A percentile compares a stretch with the other conserved stretches of the same genome.
phyloP scores from a whole-genome alignment of 1,140 invertebrate genomes.

The Orchesella cincta region DNA sequence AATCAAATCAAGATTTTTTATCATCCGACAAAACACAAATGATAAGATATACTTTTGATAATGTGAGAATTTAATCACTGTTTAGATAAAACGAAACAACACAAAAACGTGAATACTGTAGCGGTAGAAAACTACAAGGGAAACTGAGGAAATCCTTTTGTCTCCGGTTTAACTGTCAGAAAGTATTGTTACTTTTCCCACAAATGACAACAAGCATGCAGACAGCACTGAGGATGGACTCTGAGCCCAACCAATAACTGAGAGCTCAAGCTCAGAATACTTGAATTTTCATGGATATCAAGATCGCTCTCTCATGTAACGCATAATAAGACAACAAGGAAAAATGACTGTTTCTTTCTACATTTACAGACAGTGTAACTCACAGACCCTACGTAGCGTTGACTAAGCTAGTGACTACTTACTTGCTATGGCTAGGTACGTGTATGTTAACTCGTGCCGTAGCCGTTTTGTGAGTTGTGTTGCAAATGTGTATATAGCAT shows the following conservation, averaged over 20 bases:
- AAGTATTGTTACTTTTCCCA: too few species aligned
- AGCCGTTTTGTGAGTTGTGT: too few species aligned
- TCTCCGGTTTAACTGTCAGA: background rate
- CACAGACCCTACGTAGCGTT: background rate
- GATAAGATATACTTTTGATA: background rate
- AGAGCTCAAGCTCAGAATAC: background rate
- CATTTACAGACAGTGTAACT: too few species aligned
- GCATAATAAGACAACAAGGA: background rate
- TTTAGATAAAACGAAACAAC: background rate
- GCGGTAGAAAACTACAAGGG: background rate
- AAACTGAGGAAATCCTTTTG: background rate
- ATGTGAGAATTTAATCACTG: background rate
- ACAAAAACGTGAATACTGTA: background rate
- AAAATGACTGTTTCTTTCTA: too few species aligned
- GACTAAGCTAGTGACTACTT: background rate
- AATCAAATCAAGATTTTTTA: background rate
- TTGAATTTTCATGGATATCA: constrained; percentile 28
- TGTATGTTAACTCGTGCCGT: background rate
- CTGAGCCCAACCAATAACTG: constrained; percentile 21
- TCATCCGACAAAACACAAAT: background rate
- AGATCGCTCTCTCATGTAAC: background rate
- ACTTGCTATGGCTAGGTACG: too few species aligned
- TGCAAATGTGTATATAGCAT: too few species aligned
- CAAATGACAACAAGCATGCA: too few species aligned
- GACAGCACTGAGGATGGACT: constrained; percentile 18